Percentiles rank a stretch among this genome's conserved stretches.
phyloP scores from a whole-genome alignment of 1,140 invertebrate species.

The Plutomurus gul region DNA sequence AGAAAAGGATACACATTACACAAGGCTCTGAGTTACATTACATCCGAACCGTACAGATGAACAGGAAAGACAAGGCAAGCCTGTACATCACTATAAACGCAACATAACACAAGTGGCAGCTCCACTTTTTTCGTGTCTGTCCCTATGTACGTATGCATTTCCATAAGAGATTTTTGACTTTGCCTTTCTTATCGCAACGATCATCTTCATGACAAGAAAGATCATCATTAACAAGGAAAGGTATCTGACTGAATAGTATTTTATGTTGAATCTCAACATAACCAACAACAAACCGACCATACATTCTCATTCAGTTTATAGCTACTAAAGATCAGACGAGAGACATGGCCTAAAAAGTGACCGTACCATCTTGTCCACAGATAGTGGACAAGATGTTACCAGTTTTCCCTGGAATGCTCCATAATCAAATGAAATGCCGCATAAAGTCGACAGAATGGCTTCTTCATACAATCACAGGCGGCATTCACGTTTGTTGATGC shows the following conservation, averaged over 20 bases:
- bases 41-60: background rate
- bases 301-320: slow-evolving; percentile 10
- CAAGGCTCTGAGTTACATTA: too few relatives aligned
- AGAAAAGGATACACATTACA: background rate
- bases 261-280: too few relatives aligned
- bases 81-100: background rate
- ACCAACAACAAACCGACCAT: too few relatives aligned
- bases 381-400: slow-evolving; percentile 19
- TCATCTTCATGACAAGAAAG: slow-evolving; percentile 16
- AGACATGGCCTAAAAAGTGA: background rate
- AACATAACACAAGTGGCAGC: background rate
- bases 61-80: background rate
- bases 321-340: background rate
- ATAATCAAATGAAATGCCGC: slow-evolving; percentile 18
- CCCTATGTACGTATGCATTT: background rate
- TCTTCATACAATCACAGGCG: background rate
- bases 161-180: slow-evolving; percentile 14
- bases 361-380: background rate
- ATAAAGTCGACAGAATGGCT: background rate
- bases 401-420: slow-evolving; percentile 18
- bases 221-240: slow-evolving; percentile 9
- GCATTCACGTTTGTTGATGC: slow-evolving; percentile 7
- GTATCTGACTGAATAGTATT: background rate
- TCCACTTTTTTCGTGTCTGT: background rate
- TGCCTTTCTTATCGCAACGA: background rate